A percentile compares a stretch with the other conserved stretches of the same genome.
phyloP scores from a whole-genome alignment of 2,888 invertebrate species.

The Norana najaformis region DNA sequence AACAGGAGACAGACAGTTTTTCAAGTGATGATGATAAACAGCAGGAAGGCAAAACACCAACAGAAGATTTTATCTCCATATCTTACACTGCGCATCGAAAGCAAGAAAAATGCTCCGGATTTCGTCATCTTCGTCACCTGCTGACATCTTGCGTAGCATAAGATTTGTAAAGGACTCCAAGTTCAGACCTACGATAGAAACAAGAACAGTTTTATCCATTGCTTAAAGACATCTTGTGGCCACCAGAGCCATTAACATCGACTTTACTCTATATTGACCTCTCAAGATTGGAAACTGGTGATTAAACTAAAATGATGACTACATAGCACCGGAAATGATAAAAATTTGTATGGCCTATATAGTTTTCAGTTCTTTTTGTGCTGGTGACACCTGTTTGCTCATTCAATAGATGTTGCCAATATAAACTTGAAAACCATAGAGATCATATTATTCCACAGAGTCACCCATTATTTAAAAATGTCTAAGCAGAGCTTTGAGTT shows the following conservation, averaged over 20 bases:
- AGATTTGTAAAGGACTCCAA: conserved; percentile 48
- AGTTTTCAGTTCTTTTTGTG: background rate
- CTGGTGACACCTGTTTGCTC: too few species aligned
- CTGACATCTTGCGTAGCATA: conserved; percentile 51
- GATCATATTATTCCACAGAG: too few species aligned
- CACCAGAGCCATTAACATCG: background rate
- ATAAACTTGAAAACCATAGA: too few species aligned
- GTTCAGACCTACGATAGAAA: background rate
- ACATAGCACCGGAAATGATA: background rate
- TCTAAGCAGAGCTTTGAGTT: background rate
- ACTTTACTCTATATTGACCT: background rate
- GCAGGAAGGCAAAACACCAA: background rate
- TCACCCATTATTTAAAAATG: too few species aligned
- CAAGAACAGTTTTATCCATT: background rate
- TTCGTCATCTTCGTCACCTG: conserved; percentile 54
- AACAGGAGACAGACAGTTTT: background rate
- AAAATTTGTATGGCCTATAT: background rate
- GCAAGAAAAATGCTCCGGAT: conserved; percentile 58
- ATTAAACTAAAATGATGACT: background rate
- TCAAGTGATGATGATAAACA: background rate
- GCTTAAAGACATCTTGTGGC: background rate
- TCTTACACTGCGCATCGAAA: conserved; percentile 49
- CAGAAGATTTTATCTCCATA: background rate
- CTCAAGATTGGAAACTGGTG: background rate
- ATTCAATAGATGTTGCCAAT: too few species aligned